Base-by-base conservation (phyloP, 2,113 vertebrate genomes). In the Centrocercus urophasianus region DNA sequence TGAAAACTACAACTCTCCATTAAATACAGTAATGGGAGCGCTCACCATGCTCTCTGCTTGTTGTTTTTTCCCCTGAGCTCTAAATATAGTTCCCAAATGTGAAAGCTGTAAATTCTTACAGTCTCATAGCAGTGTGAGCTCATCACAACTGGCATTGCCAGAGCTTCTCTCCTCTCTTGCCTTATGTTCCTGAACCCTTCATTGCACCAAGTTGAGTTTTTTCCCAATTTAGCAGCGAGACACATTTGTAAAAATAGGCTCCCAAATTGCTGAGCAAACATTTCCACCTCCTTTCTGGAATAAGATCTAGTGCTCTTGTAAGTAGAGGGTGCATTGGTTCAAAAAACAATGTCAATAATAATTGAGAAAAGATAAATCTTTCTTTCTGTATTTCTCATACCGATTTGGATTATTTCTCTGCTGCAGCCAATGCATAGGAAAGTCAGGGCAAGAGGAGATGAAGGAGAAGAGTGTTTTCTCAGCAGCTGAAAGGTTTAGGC, bases 181-280 rank as follows among this genome's bases (percentile, higher is more conserved):
- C 5, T 0, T 48, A 21, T 88, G 13, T 63, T 90, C 56, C 69
- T 77, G 72, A 54, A 54, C 67, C 14, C 21, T 85, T 86, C 67
- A 93, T 66, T 79, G 22, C 48, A 85, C 27, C 54, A 92, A 65
- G 52, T 12, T 61, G 70, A 27, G 38, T 75, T 54, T 65, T 95
- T 57, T 91, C 75, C 50, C 95, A 32, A 73, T 22, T 42, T 66
- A 91, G 48, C 61, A 0, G 13, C 28, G 32, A 95, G 81, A 48
- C 78, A 79, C 11, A 65, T 22, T 20, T 6, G 20, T 92, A 93
- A 91, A 95, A 96, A 89, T 34, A 84, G 48, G 64, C 28, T 90
- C 40, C 30, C 14, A 69, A 82, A 89, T 48, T 89, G 89, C 93
- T 91, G 87, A 95, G 40, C 57, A 89, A 76, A 60, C 59, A 72